phyloP scores from a whole-genome alignment of 2,113 vertebrate genomes.

The Chrysemys picta region DNA sequence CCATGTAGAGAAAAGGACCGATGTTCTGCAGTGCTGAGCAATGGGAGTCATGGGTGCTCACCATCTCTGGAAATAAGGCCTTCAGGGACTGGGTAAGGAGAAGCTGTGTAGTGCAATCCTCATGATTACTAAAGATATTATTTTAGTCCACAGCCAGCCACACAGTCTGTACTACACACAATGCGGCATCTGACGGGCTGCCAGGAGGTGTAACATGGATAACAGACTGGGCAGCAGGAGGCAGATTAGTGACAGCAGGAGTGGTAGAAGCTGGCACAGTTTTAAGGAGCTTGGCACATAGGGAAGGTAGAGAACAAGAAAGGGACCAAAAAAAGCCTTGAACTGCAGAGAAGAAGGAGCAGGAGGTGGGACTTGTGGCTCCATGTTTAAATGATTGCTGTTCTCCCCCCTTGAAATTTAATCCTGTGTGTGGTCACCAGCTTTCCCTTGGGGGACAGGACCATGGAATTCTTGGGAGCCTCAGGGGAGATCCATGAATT shows the following conservation, averaged over 20 bases:
- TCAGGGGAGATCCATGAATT: constrained; percentile 12
- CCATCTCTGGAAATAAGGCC: neutral
- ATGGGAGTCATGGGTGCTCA: neutral
- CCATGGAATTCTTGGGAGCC: neutral
- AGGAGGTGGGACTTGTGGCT: neutral
- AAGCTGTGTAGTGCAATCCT: neutral
- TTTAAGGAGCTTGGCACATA: constrained; percentile 16
- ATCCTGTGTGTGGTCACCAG: neutral
- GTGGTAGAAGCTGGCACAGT: neutral
- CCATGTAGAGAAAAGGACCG: fast-evolving
- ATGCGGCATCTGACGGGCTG: neutral
- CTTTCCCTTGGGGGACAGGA: neutral
- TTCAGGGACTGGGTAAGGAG: neutral
- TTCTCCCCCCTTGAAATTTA: neutral
- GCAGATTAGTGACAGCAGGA: constrained; percentile 37
- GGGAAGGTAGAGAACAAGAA: constrained; percentile 9
- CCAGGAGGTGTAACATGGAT: neutral
- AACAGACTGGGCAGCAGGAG: constrained; percentile 27
- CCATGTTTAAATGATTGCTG: neutral
- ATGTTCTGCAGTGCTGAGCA: neutral
- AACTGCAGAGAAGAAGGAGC: neutral
- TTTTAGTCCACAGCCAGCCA: constrained; percentile 5
- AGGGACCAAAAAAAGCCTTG: neutral
- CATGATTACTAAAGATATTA: neutral
- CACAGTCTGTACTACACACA: neutral